These are phyloP conservation scores for Sardina pilchardus DNA, from an alignment of 2,113 vertebrate genomes.

Conservation along the genomic window DNA sequence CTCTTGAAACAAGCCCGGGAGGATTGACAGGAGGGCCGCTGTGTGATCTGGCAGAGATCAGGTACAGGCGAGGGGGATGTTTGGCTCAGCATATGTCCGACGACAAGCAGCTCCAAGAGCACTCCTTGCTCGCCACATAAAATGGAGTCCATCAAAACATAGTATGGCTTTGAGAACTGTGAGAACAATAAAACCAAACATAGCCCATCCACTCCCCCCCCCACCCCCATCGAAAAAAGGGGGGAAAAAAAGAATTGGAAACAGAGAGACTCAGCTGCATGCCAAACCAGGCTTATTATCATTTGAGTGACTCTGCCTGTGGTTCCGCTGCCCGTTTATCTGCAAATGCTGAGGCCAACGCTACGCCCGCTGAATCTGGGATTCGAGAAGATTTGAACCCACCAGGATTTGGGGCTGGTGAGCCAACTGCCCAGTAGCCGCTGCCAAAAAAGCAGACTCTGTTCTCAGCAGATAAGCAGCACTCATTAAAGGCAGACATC, in stretches of 20 bases:
- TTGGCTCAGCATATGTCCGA: not conserved
- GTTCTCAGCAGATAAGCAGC: conserved; percentile 52
- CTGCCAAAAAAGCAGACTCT: conserved; percentile 50
- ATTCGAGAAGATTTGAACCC: conserved; percentile 43
- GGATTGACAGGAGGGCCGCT: not conserved
- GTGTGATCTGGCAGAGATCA: conserved; percentile 16
- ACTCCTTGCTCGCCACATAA: conserved; percentile 11
- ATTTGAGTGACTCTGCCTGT: conserved; percentile 39
- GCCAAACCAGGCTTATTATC: conserved; percentile 49
- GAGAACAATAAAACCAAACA: conserved; percentile 43
- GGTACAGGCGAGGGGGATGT: conserved; percentile 1
- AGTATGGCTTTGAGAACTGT: conserved; percentile 3
- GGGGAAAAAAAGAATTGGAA: conserved; percentile 25
- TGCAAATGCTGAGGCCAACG: conserved; percentile 41
- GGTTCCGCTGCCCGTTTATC: conserved; percentile 49
- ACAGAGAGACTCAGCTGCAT: conserved; percentile 27
- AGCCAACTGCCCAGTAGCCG: conserved; percentile 44
- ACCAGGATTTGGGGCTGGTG: conserved; percentile 43
- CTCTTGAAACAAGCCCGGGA: not conserved
- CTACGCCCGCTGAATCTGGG: conserved; percentile 47
- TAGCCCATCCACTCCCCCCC: not conserved
- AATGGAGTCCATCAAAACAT: conserved; percentile 19
- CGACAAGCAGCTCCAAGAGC: not conserved
- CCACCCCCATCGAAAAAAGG: not conserved
- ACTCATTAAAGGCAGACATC: conserved; percentile 41